Evolutionary conservation across 2,888 invertebrate species (phyloP).

Genomic region (Pilophorus perplexus): DNA sequence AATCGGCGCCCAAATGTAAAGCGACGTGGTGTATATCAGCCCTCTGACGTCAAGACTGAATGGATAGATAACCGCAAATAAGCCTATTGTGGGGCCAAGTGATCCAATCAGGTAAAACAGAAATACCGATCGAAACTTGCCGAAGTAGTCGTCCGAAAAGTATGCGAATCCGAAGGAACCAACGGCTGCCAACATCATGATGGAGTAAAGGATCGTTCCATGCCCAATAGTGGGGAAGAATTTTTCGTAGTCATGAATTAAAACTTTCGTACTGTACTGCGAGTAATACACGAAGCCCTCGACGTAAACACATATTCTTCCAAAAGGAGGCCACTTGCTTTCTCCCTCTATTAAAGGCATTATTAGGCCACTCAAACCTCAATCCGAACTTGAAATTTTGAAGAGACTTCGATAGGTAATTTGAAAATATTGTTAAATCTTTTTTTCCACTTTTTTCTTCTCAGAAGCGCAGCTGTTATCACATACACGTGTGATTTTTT

Average conservation of each 20-base stretch:
- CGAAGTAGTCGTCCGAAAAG: constrained; percentile 14
- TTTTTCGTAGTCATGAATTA: constrained; percentile 19
- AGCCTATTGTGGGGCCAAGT: not conserved
- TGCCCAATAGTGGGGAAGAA: constrained; percentile 5
- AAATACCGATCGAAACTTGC: constrained; percentile 19
- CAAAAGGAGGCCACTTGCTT: constrained; percentile 30
- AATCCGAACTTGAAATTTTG: too few species aligned
- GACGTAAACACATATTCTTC: constrained; percentile 11
- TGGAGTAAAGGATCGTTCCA: not conserved
- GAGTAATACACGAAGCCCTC: constrained; percentile 34
- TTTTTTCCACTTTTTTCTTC: too few species aligned
- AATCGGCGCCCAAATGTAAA: constrained; percentile 21
- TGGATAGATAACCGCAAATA: not conserved
- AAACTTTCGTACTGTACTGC: constrained; percentile 16
- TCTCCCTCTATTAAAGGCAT: too few species aligned
- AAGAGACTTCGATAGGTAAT: too few species aligned
- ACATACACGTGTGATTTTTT: too few species aligned
- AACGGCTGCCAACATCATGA: constrained; percentile 17
- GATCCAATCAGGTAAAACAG: not conserved
- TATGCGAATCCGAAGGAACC: constrained; percentile 15
- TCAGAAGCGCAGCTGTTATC: too few species aligned
- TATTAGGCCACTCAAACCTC: too few species aligned
- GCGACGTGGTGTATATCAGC: not conserved
- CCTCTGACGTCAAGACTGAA: not conserved
- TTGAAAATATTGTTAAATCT: too few species aligned